Evolutionary conservation across 1,140 invertebrate species (phyloP).

Genomic region (Belonocnema kinseyi): DNA sequence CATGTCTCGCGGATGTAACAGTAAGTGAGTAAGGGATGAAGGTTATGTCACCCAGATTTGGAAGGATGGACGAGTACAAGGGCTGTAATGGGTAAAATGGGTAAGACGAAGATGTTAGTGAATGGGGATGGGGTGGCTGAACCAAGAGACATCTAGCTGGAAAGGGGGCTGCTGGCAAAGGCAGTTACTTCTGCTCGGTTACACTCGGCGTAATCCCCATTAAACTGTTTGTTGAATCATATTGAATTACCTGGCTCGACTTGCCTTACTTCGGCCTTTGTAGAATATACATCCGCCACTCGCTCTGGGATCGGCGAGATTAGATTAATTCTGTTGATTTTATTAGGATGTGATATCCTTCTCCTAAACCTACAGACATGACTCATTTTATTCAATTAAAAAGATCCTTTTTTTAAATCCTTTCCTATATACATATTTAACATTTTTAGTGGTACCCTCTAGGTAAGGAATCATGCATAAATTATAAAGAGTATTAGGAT

Average conservation of each 20-base stretch:
- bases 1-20: too few species aligned
- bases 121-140: background rate
- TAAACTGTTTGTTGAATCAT: conserved; percentile 71
- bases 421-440: too few species aligned
- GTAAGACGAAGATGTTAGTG: background rate
- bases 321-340: conserved; percentile 68
- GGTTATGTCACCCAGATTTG: conserved; percentile 31
- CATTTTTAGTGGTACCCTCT: too few species aligned
- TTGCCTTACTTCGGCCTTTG: conserved; percentile 60
- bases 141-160: conserved; percentile 9
- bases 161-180: conserved; percentile 34
- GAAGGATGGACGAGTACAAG: background rate
- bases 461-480: too few species aligned
- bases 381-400: background rate
- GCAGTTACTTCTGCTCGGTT: conserved; percentile 67
- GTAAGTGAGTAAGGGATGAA: background rate
- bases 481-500: too few species aligned
- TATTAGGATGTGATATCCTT: conserved; percentile 53
- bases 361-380: background rate
- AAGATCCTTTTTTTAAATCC: too few species aligned
- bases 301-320: conserved; percentile 59
- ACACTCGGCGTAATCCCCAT: conserved; percentile 65
- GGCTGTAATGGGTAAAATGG: too few species aligned
- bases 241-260: conserved; percentile 64
- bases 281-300: conserved; percentile 47